Base-by-base conservation (phyloP, 23 tunicate species). In the Corella eumyota region DNA sequence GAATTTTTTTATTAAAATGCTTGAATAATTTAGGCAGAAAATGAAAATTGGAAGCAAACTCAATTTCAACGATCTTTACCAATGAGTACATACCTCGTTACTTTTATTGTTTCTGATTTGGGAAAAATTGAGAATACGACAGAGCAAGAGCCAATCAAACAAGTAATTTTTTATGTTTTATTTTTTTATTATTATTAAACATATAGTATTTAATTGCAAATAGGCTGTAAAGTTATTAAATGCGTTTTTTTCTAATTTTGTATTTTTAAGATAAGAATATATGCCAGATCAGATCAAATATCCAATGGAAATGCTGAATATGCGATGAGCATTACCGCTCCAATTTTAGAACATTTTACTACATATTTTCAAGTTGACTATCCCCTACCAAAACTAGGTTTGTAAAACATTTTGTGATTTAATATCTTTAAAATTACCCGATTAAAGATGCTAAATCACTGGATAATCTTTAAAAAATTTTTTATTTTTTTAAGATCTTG, bases 351-450 rank as follows among this genome's bases (percentile, higher is more conserved):
- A 11, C 72, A 32, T 48, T 81, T 45, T 30, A 64, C 68, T 1
- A 32, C 60, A 2, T 72, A 73, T 57, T 81, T 81, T 60, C 36
- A 67, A 34, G 65, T 66, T 24, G 26, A 55, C 1, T 81, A 81
- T 58, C 90, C 90, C 25, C 45, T 81, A 5, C 74, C 73, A 48
- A 81, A 81, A 73, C 36, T 79, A 58, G 90, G 90, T 81, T 19
- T 32, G 60, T 2, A n/a, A n/a, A 6, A 6, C 24, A 3, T 2
- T 27, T 48, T 48, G 54, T 2, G 13, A 15, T 40, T 40, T 40
- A 15, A 15, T 40, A 9, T 9, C 48, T 9, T 15, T 9, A 40
- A 40, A 11, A 9, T 11, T 40, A 40, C 48, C 48, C 11, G 15
- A 15, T 9, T 15, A 11, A 40, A 15, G 48, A 11, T 11, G 11